A percentile compares a stretch with the other conserved stretches of the same genome.
Evolutionary conservation across 2,113 vertebrate genomes (phyloP).

Genomic region (Etheostoma cragini): DNA sequence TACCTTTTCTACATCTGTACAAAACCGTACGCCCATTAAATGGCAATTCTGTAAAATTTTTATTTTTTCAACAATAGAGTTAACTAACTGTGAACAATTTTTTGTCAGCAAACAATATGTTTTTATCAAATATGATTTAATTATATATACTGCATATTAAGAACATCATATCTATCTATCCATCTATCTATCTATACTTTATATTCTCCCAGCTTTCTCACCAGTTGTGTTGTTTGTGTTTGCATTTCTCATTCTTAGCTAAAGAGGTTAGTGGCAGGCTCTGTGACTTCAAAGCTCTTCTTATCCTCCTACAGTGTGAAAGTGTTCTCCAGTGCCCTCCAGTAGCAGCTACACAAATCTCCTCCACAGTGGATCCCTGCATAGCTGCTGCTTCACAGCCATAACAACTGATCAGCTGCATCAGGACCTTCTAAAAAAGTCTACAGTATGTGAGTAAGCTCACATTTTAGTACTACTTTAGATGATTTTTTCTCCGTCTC

Average conservation of each 20-base stretch:
- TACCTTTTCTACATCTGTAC: neutral
- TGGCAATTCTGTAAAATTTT: neutral
- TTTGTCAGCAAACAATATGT: neutral
- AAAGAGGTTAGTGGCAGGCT: constrained; percentile 6
- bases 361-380: constrained; percentile 8
- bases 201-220: neutral
- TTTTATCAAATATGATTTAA: too few relatives aligned
- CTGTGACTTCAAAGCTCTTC: constrained; percentile 48
- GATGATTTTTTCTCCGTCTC: neutral
- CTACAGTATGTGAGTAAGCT: neutral
- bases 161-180: too few relatives aligned
- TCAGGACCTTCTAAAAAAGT: constrained; percentile 3
- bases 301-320: constrained; percentile 61
- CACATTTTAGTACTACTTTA: neutral
- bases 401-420: neutral
- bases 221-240: neutral
- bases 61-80: neutral
- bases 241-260: constrained; percentile 8
- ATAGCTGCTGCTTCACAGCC: constrained; percentile 2
- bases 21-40: neutral
- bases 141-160: neutral
- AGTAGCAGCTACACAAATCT: constrained; percentile 43
- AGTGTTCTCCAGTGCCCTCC: constrained; percentile 37
- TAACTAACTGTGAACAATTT: neutral
- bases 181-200: neutral